Percentiles rank a stretch among this genome's conserved stretches.
phyloP scores from a whole-genome alignment of 2,888 invertebrate genomes.

The Agrochola lychnidis region DNA sequence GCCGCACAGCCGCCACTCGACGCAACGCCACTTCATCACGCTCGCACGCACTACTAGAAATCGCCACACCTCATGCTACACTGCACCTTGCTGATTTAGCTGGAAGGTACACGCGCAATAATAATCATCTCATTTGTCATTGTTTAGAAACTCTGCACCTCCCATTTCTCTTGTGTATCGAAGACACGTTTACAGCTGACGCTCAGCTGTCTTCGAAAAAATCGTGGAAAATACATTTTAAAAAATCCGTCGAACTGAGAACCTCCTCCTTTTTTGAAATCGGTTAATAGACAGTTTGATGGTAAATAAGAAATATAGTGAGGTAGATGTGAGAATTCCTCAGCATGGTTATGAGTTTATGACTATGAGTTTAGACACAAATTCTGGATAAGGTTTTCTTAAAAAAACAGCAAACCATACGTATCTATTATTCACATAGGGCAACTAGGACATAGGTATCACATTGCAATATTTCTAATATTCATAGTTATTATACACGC shows the following conservation, averaged over 20 bases:
- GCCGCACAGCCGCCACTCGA: conserved; percentile 93
- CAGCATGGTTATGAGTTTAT: background rate
- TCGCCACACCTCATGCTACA: conserved; percentile 91
- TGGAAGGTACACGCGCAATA: conserved; percentile 78
- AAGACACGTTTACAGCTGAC: background rate
- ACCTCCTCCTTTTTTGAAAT: too few species aligned
- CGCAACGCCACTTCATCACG: conserved; percentile 93
- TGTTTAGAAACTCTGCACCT: background rate
- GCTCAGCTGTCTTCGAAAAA: too few species aligned
- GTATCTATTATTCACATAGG: background rate
- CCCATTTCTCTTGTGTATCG: background rate
- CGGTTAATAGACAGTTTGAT: too few species aligned
- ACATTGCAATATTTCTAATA: conserved; percentile 14
- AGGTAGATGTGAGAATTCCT: background rate
- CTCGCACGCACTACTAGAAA: conserved; percentile 93
- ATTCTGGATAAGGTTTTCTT: background rate
- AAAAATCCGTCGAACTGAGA: too few species aligned
- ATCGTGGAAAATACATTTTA: too few species aligned
- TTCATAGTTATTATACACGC: conserved; percentile 25
- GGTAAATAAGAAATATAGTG: too few species aligned
- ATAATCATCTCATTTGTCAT: background rate
- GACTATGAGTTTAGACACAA: background rate
- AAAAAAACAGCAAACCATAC: background rate
- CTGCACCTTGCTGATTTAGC: conserved; percentile 90
- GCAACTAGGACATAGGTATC: background rate